Conservation (phyloP, 2,888 invertebrate species). For the Sialis lutaria region DNA sequence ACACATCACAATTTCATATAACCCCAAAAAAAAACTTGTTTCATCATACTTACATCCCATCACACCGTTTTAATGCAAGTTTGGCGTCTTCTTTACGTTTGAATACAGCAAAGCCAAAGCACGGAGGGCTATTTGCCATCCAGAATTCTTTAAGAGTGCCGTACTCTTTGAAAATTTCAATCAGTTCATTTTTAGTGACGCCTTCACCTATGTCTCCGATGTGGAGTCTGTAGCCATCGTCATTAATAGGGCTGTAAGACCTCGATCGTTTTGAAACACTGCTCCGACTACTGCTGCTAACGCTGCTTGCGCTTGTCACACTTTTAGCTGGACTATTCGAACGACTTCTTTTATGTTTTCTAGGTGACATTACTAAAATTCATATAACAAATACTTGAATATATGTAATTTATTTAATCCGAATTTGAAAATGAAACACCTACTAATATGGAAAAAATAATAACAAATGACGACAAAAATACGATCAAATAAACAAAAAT, state of each 20-base stretch:
- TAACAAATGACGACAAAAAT: no score
- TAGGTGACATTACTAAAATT: no score
- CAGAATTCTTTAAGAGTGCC: conserved; percentile 35
- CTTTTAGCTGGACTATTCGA: no score
- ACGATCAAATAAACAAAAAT: no score
- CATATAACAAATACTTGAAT: no score
- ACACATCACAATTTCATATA: neutral
- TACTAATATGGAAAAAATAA: no score
- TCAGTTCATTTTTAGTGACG: conserved; percentile 31
- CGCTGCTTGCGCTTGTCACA: no score
- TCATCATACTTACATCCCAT: conserved; percentile 27
- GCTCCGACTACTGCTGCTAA: conserved; percentile 17
- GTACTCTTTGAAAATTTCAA: conserved; percentile 32
- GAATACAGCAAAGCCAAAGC: conserved; percentile 41
- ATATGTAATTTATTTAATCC: no score
- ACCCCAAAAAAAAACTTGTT: neutral
- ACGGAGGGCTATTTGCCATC: conserved; percentile 38
- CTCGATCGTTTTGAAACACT: conserved; percentile 16
- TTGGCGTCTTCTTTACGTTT: conserved; percentile 33
- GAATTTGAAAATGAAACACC: no score
- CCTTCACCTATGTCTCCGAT: conserved; percentile 34
- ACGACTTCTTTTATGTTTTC: no score
- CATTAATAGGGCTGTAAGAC: conserved; percentile 21
- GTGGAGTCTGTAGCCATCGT: conserved; percentile 28
- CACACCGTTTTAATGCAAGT: conserved; percentile 25